phyloP scores from a whole-genome alignment of 2,113 vertebrate genomes.

The Albula goreensis region DNA sequence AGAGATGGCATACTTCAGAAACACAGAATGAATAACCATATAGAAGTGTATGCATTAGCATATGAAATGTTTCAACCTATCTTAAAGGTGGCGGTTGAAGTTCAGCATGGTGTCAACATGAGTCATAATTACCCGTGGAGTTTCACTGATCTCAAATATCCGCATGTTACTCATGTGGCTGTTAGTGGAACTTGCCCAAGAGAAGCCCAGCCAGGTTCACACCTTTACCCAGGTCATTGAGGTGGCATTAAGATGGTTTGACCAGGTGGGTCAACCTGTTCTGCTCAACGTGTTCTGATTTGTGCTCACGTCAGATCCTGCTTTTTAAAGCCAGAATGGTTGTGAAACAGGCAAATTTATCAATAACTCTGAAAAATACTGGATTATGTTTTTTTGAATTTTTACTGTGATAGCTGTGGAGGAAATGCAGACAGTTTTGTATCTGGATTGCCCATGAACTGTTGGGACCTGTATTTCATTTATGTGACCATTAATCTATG shows the following conservation, averaged over 20 bases:
- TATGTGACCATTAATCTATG: not conserved
- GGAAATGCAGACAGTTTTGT: not conserved
- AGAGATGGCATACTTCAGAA: too few relatives aligned
- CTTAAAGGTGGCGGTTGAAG: not conserved
- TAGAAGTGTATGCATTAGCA: not conserved
- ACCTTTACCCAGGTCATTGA: not conserved
- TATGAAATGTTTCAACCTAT: not conserved
- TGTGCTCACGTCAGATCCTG: not conserved
- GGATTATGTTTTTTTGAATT: too few relatives aligned
- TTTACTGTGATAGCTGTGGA: too few relatives aligned
- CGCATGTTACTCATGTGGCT: not conserved
- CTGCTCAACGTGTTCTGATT: constrained; percentile 1
- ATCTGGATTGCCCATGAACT: not conserved
- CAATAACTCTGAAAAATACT: too few relatives aligned
- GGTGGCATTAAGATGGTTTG: constrained; percentile 14
- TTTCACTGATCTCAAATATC: not conserved
- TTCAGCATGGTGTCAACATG: not conserved
- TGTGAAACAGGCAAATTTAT: not conserved
- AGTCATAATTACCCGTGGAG: not conserved
- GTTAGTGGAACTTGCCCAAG: not conserved
- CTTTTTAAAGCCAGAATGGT: not conserved
- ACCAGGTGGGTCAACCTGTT: constrained; percentile 35
- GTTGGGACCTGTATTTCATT: not conserved
- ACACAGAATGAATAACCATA: not conserved
- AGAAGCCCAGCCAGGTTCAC: not conserved